A percentile compares a stretch with the other conserved stretches of the same genome.
Conservation (phyloP, 2,797 vertebrate species). For the Pipistrellus nathusii region DNA sequence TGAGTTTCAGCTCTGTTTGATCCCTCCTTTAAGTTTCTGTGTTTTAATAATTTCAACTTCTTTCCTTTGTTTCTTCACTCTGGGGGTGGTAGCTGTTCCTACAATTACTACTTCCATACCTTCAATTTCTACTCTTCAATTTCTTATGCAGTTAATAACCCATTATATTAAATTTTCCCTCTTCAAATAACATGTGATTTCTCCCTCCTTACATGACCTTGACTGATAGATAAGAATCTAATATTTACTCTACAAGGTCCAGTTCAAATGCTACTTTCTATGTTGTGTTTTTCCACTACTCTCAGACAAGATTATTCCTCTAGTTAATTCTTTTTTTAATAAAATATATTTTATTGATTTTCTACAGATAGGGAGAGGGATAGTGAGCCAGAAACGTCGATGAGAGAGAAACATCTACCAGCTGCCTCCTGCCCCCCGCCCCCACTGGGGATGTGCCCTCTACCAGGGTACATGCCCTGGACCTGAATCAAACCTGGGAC, state of each 20-base stretch:
- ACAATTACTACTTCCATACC: background rate
- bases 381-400: no score
- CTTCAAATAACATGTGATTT: background rate
- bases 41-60: conserved; percentile 8
- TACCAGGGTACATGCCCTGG: no score
- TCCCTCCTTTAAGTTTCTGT: background rate
- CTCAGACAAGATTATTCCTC: background rate
- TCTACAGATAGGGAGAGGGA: no score
- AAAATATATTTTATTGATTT: no score
- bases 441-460: no score
- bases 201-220: background rate
- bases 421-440: no score
- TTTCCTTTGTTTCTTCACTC: background rate
- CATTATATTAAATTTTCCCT: conserved; percentile 20
- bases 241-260: background rate
- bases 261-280: background rate
- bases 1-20: background rate
- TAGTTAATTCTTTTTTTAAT: background rate
- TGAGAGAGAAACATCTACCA: no score
- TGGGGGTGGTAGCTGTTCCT: background rate
- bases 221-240: background rate
- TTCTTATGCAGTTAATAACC: conserved; percentile 9
- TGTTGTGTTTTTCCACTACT: background rate
- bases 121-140: background rate
- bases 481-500: no score